phyloP scores from a whole-genome alignment of 1,140 invertebrate species.

The Drosophila albomicans region DNA sequence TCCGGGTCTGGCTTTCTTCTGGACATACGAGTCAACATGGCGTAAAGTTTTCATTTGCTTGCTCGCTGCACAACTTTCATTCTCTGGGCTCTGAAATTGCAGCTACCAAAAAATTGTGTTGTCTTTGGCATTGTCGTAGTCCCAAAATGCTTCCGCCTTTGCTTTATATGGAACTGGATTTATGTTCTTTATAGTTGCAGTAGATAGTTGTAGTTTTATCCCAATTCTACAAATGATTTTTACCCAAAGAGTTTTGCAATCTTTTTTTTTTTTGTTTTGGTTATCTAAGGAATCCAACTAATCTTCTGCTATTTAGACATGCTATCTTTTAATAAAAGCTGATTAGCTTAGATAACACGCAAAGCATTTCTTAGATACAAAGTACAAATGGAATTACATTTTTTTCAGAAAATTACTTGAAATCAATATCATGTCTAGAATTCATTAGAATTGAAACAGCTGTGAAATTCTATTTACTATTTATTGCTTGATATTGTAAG shows the following conservation, averaged over 20 bases:
- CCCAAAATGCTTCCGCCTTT: not conserved
- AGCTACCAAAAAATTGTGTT: not conserved
- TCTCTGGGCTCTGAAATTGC: constrained; percentile 30
- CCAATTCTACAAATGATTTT: not conserved
- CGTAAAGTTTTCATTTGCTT: constrained; percentile 45
- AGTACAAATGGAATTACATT: not conserved
- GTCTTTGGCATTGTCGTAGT: not conserved
- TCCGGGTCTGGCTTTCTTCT: constrained; percentile 48
- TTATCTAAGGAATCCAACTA: constrained; percentile 1
- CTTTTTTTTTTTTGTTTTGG: not conserved
- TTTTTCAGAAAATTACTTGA: no score
- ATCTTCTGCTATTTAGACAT: constrained; percentile 3
- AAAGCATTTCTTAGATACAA: not conserved
- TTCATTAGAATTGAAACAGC: no score
- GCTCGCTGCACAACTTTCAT: constrained; percentile 60
- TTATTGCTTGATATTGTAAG: no score
- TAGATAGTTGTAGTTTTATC: not conserved
- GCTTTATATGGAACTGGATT: no score
- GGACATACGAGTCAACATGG: constrained; percentile 39
- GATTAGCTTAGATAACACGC: not conserved
- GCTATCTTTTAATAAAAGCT: not conserved
- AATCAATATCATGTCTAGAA: no score
- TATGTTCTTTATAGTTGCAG: no score
- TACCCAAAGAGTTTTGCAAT: constrained; percentile 1
- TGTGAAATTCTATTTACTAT: no score